Evolutionary conservation across 2,888 invertebrate species (phyloP).

Genomic region (Tenthredo livida): DNA sequence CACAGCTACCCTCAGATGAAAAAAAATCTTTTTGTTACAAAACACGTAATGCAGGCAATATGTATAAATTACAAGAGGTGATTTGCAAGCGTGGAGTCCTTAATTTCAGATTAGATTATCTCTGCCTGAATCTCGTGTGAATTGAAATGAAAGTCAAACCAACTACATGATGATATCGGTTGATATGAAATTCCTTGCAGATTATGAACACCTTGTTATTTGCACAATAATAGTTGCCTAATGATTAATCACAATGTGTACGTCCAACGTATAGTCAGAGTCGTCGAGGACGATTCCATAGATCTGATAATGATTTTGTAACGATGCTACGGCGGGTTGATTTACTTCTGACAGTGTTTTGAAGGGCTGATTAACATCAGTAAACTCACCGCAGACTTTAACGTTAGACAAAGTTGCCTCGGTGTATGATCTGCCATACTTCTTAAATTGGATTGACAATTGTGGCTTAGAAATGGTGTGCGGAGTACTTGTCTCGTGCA

Average conservation of each 20-base stretch:
- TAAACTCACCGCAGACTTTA: slow-evolving; percentile 70
- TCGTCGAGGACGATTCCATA: not conserved
- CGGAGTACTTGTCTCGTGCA: slow-evolving; percentile 48
- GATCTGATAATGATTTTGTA: slow-evolving; percentile 13
- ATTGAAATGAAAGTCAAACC: not conserved
- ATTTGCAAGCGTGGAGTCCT: not conserved
- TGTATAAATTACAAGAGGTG: not conserved
- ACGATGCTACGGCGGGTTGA: not conserved
- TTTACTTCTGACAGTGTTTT: not conserved
- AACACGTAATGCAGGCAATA: not conserved
- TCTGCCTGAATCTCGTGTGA: slow-evolving; percentile 9
- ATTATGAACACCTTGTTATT: slow-evolving; percentile 34
- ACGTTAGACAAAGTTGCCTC: slow-evolving; percentile 69
- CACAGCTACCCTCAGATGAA: not conserved
- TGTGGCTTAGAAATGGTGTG: slow-evolving; percentile 27
- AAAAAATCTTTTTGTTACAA: not conserved
- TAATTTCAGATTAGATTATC: not conserved
- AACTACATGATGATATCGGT: not conserved
- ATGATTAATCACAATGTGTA: slow-evolving; percentile 38
- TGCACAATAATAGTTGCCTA: not conserved
- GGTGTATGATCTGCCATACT: slow-evolving; percentile 72
- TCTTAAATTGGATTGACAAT: slow-evolving; percentile 60
- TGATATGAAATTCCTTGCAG: not conserved
- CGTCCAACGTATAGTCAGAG: not conserved
- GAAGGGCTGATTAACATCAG: not conserved